Percentiles rank a stretch among this genome's conserved stretches.
Evolutionary conservation across 2,888 invertebrate genomes (phyloP).

Genomic region (Strigamia maritima): DNA sequence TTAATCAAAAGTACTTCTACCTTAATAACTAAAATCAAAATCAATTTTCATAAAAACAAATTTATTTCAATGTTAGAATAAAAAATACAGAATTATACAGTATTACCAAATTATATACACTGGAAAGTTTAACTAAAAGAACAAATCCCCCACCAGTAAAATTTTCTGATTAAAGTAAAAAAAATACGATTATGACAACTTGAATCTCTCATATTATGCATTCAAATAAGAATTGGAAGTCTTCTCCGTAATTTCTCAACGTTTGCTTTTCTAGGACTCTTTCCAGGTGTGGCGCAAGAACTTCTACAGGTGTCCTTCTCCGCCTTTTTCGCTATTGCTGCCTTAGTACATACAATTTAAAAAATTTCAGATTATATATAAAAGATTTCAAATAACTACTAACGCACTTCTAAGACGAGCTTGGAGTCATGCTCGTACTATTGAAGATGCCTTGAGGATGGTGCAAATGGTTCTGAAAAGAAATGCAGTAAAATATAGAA

Average conservation of each 20-base stretch:
- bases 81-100: no score
- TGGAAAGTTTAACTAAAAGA: no score
- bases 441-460: neutral
- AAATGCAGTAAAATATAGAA: neutral
- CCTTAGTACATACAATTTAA: neutral
- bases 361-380: no score
- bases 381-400: no score
- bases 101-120: no score
- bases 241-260: neutral
- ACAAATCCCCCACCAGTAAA: no score
- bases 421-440: neutral
- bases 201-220: neutral
- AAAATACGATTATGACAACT: neutral
- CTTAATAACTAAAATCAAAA: no score
- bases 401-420: neutral
- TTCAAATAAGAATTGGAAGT: neutral
- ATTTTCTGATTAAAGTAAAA: neutral
- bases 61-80: no score
- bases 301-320: neutral
- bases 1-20: no score
- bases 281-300: neutral
- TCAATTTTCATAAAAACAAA: no score
- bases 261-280: neutral
- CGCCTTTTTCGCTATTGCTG: neutral
- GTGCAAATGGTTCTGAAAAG: neutral